Percentiles rank a stretch among this genome's conserved stretches.
These are phyloP conservation scores for Lerema accius DNA, from an alignment of 1,140 invertebrate genomes.

Conservation along the genomic window DNA sequence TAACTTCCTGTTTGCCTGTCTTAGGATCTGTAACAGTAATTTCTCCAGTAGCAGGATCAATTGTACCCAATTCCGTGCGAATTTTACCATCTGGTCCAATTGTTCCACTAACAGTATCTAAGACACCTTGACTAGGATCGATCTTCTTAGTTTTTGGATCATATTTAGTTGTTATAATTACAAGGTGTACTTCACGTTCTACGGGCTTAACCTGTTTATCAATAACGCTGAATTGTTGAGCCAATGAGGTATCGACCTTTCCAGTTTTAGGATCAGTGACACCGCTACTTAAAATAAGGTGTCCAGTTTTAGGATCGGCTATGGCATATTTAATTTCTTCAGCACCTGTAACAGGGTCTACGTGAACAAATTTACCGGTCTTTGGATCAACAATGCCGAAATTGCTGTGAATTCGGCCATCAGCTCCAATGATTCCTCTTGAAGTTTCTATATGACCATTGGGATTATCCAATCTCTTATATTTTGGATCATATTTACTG, in stretches of 20 bases:
- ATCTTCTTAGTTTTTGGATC: conserved; percentile 83
- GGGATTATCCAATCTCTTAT: conserved; percentile 82
- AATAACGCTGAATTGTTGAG: conserved; percentile 81
- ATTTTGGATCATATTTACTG: conserved; percentile 83
- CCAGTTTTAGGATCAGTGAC: conserved; percentile 83
- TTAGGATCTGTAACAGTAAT: conserved; percentile 81
- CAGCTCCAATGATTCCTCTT: conserved; percentile 77
- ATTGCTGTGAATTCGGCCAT: conserved; percentile 82
- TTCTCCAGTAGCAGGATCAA: conserved; percentile 83
- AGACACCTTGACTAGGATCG: conserved; percentile 82
- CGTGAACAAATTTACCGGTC: conserved; percentile 78
- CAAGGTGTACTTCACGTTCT: conserved; percentile 74
- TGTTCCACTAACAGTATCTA: conserved; percentile 83
- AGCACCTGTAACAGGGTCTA: conserved; percentile 82
- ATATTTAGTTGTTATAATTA: conserved; percentile 83
- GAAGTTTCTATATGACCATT: conserved; percentile 82
- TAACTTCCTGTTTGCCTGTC: conserved; percentile 80
- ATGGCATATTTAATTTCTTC: conserved; percentile 80
- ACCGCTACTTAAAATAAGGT: conserved; percentile 76
- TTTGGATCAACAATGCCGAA: conserved; percentile 83
- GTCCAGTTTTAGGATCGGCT: conserved; percentile 81
- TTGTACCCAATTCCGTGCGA: conserved; percentile 81
- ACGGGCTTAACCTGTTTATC: conserved; percentile 78
- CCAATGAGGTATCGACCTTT: conserved; percentile 81
- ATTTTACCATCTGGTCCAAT: conserved; percentile 81